Percentiles rank a stretch among this genome's conserved stretches.
These are phyloP conservation scores for Oasisia sp. DNA, from an alignment of 2,888 invertebrate genomes.

Conservation along the genomic window DNA sequence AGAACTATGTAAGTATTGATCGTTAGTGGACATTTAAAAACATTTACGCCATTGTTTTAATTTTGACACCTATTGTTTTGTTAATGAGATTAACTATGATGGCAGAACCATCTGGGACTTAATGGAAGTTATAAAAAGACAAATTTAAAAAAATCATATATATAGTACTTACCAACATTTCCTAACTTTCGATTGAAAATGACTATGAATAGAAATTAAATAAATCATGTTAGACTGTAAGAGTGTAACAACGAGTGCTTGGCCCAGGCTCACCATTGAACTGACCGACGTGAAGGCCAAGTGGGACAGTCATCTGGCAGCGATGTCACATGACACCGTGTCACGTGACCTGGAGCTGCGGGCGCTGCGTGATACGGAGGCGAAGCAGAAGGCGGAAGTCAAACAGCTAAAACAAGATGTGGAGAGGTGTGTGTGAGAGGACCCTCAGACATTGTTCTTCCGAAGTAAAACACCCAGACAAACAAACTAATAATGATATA, in stretches of 20 bases:
- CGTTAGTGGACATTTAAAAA: background rate
- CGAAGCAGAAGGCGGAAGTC: conserved; percentile 52
- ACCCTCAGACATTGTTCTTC: too few relatives aligned
- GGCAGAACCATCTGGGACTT: background rate
- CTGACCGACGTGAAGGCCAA: conserved; percentile 48
- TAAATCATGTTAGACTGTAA: too few relatives aligned
- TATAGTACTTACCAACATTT: too few relatives aligned
- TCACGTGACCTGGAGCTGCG: conserved; percentile 52
- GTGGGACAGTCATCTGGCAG: conserved; percentile 53
- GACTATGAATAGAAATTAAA: too few relatives aligned
- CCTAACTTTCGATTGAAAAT: too few relatives aligned
- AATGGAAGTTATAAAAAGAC: background rate
- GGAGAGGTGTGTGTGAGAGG: conserved; percentile 48
- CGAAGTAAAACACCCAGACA: too few relatives aligned
- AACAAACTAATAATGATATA: too few relatives aligned
- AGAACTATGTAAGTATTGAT: background rate
- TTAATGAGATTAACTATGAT: background rate
- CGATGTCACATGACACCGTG: conserved; percentile 52
- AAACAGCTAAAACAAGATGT: conserved; percentile 57
- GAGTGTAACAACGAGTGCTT: background rate
- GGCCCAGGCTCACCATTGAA: conserved; percentile 53
- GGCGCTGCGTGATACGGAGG: conserved; percentile 50
- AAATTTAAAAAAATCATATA: background rate
- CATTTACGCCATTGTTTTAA: background rate
- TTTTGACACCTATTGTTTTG: background rate